A percentile compares a stretch with the other conserved stretches of the same genome.
phyloP scores from a whole-genome alignment of 2,797 vertebrate genomes.

The Chromobotia macracanthus region DNA sequence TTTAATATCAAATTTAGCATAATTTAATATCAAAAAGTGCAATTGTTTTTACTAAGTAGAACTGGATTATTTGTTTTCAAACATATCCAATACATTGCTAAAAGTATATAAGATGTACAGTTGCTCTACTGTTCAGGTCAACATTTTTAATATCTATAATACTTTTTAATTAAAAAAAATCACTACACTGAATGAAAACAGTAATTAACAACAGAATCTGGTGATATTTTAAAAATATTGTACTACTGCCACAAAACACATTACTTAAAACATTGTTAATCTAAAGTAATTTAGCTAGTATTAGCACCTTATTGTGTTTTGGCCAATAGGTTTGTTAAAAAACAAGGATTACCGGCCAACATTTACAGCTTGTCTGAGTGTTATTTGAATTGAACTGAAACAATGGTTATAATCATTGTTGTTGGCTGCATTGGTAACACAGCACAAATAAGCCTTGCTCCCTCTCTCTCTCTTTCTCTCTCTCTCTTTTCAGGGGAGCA shows the following conservation, averaged over 20 bases:
- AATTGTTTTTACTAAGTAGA: not conserved
- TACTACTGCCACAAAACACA: not conserved
- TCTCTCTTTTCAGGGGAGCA: slow-evolving; percentile 62
- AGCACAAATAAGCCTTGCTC: slow-evolving; percentile 60
- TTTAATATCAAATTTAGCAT: not conserved
- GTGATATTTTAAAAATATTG: not conserved
- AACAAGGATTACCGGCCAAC: slow-evolving; percentile 6
- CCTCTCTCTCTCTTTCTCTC: slow-evolving; percentile 39
- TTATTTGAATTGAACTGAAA: slow-evolving; percentile 36
- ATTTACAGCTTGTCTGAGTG: not conserved
- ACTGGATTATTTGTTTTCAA: not conserved
- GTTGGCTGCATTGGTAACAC: slow-evolving; percentile 54
- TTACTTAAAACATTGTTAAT: not conserved
- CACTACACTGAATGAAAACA: not conserved
- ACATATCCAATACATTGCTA: not conserved
- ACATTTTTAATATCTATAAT: too few relatives aligned
- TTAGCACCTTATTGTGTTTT: not conserved
- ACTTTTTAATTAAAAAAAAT: not conserved
- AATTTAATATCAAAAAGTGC: not conserved
- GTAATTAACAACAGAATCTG: not conserved
- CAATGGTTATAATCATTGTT: slow-evolving; percentile 50
- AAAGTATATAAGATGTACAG: not conserved
- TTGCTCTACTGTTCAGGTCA: not conserved
- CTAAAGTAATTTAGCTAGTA: not conserved
- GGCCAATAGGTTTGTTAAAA: slow-evolving; percentile 13